These are phyloP conservation scores for Atherinosoma microstoma DNA, from an alignment of 2,797 vertebrate genomes.

Conservation along the genomic window DNA sequence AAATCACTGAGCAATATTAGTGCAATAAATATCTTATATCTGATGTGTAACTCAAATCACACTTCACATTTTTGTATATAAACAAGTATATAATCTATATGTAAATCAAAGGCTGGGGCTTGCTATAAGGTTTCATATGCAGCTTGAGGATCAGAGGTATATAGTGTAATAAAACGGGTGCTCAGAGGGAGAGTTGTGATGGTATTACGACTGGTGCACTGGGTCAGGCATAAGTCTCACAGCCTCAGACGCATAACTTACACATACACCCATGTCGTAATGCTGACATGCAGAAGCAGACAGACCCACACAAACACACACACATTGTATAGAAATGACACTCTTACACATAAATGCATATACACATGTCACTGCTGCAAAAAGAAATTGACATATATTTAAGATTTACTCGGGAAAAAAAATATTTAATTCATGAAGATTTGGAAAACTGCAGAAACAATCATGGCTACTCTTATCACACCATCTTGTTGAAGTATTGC, in stretches of 20 bases:
- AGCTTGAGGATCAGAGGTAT: conserved; percentile 66
- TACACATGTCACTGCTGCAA: neutral
- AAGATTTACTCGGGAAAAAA: conserved; percentile 6
- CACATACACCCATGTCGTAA: conserved; percentile 40
- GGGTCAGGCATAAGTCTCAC: conserved; percentile 49
- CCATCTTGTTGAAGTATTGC: conserved; percentile 52
- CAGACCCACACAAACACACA: neutral
- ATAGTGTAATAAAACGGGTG: conserved; percentile 73
- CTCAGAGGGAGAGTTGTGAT: conserved; percentile 57
- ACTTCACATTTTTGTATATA: neutral
- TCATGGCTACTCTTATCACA: conserved; percentile 39
- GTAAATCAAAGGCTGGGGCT: conserved; percentile 72
- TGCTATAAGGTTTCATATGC: conserved; percentile 78
- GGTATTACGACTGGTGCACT: conserved; percentile 68
- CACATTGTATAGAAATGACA: neutral
- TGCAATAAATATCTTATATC: conserved; percentile 1
- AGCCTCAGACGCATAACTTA: conserved; percentile 62
- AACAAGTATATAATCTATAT: conserved; percentile 15
- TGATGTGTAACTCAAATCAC: conserved; percentile 8
- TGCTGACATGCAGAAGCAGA: conserved; percentile 4
- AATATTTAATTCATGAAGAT: conserved; percentile 43
- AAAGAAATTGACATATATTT: conserved; percentile 7
- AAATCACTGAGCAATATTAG: neutral
- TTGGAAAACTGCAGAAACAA: conserved; percentile 54
- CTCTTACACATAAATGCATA: neutral